Base-by-base conservation (phyloP, 2,797 vertebrate species). In the Pipistrellus pygmaeus region DNA sequence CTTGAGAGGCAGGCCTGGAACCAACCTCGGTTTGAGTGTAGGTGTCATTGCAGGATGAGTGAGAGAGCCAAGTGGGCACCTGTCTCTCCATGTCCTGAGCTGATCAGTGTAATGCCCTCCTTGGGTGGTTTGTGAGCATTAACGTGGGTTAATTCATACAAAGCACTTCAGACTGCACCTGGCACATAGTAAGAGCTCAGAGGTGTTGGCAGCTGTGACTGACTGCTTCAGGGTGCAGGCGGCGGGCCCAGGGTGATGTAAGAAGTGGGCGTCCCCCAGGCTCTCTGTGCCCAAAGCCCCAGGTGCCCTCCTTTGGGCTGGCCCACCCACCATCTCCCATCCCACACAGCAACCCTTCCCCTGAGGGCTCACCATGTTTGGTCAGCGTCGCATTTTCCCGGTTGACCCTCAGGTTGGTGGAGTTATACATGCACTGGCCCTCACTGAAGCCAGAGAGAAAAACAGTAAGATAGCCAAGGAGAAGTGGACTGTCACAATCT, bases 371-470 rank as follows among this genome's bases (percentile, higher is more conserved):
- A 98, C 98, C 93, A 0, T 41, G 0, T 83, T 7, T 97, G 82
- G 97, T 83, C 57, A 98, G 0, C 0, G 93, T 77, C 25, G 71
- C 8, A 5, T 95, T 95, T 14, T 94, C 8, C 0, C 23, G 0
- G 0, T 8, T 0, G 9, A 97, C 4, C 0, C 6, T 18, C 4
- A 98, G 0, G 14, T 44, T 41, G 80, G 51, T 97, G 20, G 66
- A 12, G 53, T 95, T 97, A 81, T 93, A 96, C 27, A 90, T 0
- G 46, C 98, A 98, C 0, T 17, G 46, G 27, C 77, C 12, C 0
- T 46, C 71, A 0, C 98, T 98, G 73, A 11, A 66, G n/a, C 48
- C 69, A 96, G n/a, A 77, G 1, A 11, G 23, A n/a, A 7, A 51
- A 23, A 27, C 3, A 51, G 38, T 1, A 11, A 83, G 85, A 23